Conservation (phyloP, 2,888 invertebrate genomes). For the Nomada hirtipes region DNA sequence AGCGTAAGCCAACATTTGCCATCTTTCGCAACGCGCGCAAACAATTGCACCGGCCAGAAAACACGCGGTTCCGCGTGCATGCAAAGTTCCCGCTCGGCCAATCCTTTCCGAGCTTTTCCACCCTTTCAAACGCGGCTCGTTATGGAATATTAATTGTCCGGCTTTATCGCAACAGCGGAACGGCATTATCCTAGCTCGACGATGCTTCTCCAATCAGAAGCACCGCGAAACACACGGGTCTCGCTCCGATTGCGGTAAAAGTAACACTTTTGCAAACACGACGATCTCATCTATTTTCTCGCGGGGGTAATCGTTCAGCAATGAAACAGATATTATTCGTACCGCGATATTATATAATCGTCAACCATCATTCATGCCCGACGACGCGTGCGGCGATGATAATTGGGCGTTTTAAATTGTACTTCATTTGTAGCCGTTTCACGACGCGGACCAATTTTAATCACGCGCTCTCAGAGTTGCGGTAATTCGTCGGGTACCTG, state of each 20-base stretch:
- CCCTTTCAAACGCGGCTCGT: conserved; percentile 62
- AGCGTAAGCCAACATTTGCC: conserved; percentile 38
- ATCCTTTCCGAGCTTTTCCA: conserved; percentile 55
- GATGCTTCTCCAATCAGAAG: conserved; percentile 52
- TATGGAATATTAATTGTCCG: conserved; percentile 73
- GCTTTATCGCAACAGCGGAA: conserved; percentile 66
- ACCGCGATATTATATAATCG: not conserved
- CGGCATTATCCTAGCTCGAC: conserved; percentile 63
- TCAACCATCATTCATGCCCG: no score
- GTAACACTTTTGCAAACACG: no score
- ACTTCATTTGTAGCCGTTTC: conserved; percentile 10
- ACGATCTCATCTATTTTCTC: no score
- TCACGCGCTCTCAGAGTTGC: conserved; percentile 2
- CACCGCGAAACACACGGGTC: not conserved
- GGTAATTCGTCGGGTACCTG: conserved; percentile 6
- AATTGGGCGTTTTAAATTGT: conserved; percentile 11
- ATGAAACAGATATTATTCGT: not conserved
- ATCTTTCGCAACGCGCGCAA: conserved; percentile 47
- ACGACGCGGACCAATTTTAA: conserved; percentile 29
- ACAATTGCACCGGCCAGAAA: conserved; percentile 34
- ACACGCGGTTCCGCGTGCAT: conserved; percentile 18
- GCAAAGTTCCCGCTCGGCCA: conserved; percentile 8
- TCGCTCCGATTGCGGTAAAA: no score
- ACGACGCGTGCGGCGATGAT: no score
- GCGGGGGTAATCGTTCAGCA: not conserved